Evolutionary conservation across 2,888 invertebrate genomes (phyloP), one percentile per base, ranked within the genome.

Genomic region (Stenurella melanura): DNA sequence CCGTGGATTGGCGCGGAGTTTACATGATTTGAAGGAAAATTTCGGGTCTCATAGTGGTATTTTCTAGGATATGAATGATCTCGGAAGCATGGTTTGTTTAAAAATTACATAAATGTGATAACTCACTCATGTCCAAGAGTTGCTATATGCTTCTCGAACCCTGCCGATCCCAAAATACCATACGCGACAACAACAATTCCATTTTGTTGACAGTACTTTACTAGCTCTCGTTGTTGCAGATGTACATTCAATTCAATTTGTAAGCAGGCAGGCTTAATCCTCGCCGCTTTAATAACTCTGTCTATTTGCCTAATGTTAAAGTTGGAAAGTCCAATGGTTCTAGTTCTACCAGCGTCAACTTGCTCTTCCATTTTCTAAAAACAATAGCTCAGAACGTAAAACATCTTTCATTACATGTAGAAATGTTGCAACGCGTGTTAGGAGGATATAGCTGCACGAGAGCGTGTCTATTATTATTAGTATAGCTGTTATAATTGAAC

Each of bases 261-360:
- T 5, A 93, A 85, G 88, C 89, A 89, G 63, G 93, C 91, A 68
- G 93, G 95, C 80, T 91, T 92, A 67, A 93, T 91, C 70, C 87
- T 90, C 5, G 87, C 15, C 88, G 84, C 91, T 76, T 90, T 87
- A 0, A 93, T 85, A 50, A 91, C 85, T 71, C 93, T 91, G 68
- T 91, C 90, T 77, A 97, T 91, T 89, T 97, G 97, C 30, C 91
- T 90, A 34, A 89, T 90, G 87, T 94, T 96, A 87, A 96, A 93
- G 87, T 97, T 97, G 0, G 96, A 97, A 10, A 97, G 87, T 0
- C 97, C 97, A 84, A 97, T 95, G 15, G 95, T 92, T 83, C 93
- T 95, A 0, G 94, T 91, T n/a, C 93, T 90, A 0, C 96, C 96
- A 0, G 90, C 90, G 34, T 92, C 90, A 26, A 94, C 94, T 84